These are phyloP conservation scores for Pogonus chalceus DNA, from an alignment of 1,140 invertebrate species.

Conservation along the genomic window DNA sequence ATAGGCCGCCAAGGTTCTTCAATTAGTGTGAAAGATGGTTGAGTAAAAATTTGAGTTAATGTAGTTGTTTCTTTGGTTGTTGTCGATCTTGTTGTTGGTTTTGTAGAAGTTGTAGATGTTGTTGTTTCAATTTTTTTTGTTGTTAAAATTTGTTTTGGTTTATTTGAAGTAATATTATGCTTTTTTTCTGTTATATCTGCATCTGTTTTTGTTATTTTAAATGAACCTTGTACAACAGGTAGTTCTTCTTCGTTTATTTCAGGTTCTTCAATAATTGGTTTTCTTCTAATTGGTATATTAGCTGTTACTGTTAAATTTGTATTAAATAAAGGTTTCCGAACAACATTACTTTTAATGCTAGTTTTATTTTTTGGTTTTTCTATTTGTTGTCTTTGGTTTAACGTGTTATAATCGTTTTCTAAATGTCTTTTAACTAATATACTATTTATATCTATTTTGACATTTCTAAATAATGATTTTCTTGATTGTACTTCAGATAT, in stretches of 20 bases:
- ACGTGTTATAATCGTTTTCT: conserved; percentile 38
- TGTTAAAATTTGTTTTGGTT: conserved; percentile 25
- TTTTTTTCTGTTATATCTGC: conserved; percentile 50
- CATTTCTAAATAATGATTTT: conserved; percentile 51
- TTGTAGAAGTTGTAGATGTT: conserved; percentile 25
- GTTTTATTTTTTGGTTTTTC: conserved; percentile 16
- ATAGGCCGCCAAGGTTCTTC: conserved; percentile 48
- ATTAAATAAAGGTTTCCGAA: conserved; percentile 40
- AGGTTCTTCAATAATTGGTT: conserved; percentile 34
- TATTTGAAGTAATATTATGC: conserved; percentile 27
- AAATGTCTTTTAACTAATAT: conserved; percentile 52
- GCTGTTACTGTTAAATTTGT: conserved; percentile 29
- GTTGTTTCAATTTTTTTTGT: conserved; percentile 21
- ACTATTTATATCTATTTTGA: conserved; percentile 54
- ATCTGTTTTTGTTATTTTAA: conserved; percentile 50
- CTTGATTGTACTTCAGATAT: conserved; percentile 54
- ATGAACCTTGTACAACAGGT: conserved; percentile 46
- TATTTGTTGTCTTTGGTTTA: conserved; percentile 37
- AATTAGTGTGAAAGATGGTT: conserved; percentile 35
- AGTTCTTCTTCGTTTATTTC: conserved; percentile 44
- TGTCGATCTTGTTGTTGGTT: conserved; percentile 25
- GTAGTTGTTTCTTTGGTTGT: conserved; percentile 30
- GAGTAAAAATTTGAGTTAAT: conserved; percentile 7
- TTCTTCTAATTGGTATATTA: conserved; percentile 26
- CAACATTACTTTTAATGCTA: conserved; percentile 36